Percentiles rank a stretch among this genome's conserved stretches.
Evolutionary conservation across 2,888 invertebrate genomes (phyloP).

Genomic region (Morinoia aosen): DNA sequence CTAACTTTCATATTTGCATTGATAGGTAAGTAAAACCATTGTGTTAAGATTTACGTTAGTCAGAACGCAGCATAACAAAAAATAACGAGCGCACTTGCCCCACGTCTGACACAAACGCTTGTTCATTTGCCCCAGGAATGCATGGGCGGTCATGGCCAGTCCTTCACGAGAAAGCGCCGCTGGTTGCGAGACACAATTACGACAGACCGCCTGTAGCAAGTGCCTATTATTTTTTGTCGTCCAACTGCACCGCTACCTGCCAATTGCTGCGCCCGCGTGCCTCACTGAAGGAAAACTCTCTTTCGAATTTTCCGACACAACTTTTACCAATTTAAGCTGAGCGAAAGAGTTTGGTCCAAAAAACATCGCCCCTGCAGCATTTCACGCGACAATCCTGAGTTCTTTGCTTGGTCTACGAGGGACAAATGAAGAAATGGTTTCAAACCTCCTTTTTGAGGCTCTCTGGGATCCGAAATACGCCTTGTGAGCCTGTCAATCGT

Average conservation of each 20-base stretch:
- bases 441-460: background rate
- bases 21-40: background rate
- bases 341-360: conserved; percentile 21
- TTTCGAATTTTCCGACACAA: conserved; percentile 25
- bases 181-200: background rate
- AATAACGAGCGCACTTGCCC: background rate
- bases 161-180: background rate
- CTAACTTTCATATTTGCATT: too few relatives aligned
- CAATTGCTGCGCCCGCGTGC: background rate
- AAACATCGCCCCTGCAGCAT: conserved; percentile 10
- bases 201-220: background rate
- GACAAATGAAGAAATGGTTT: conserved; percentile 23
- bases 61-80: background rate
- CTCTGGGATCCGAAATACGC: background rate
- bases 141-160: background rate
- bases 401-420: conserved; percentile 5
- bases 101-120: background rate
- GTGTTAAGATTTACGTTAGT: background rate
- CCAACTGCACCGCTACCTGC: background rate
- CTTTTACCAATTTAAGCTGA: conserved; percentile 30
- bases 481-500: background rate
- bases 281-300: background rate
- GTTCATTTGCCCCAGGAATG: background rate
- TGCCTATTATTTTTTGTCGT: background rate
- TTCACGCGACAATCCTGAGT: conserved; percentile 22